Conservation (phyloP, 2,888 invertebrate species). For the Volucella zonaria region DNA sequence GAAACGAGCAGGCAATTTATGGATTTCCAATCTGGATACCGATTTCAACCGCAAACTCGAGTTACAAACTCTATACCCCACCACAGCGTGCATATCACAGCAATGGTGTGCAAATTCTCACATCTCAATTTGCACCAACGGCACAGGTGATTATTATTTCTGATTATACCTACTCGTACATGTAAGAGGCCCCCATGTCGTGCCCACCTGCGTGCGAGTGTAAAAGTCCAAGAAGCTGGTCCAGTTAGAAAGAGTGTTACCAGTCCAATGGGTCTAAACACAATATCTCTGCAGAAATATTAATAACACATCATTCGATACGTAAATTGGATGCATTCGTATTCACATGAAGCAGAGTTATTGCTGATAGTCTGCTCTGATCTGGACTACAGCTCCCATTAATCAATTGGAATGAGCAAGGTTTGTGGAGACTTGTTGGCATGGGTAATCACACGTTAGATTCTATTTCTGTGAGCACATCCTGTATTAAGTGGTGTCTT, state of each 20-base stretch:
- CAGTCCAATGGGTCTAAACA: slow-evolving; percentile 51
- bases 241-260: slow-evolving; percentile 67
- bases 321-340: slow-evolving; percentile 73
- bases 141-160: slow-evolving; percentile 72
- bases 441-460: slow-evolving; percentile 65
- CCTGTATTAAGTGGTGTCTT: slow-evolving; percentile 47
- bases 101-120: slow-evolving; percentile 71
- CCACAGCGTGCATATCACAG: slow-evolving; percentile 3
- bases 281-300: slow-evolving; percentile 72
- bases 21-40: slow-evolving; percentile 25
- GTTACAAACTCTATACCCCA: slow-evolving; percentile 45
- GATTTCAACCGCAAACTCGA: slow-evolving; percentile 13
- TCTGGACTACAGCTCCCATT: slow-evolving; percentile 50
- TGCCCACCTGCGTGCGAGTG: slow-evolving; percentile 41
- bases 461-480: slow-evolving; percentile 57
- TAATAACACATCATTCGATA: slow-evolving; percentile 74
- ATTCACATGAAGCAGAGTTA: slow-evolving; percentile 47
- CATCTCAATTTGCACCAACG: slow-evolving; percentile 72
- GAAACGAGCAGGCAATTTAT: slow-evolving; percentile 47
- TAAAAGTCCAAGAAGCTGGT: slow-evolving; percentile 47
- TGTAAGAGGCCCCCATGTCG: slow-evolving; percentile 50
- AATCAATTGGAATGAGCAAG: slow-evolving; percentile 60
- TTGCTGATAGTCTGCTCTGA: slow-evolving; percentile 9
- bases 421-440: slow-evolving; percentile 52
- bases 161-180: slow-evolving; percentile 44